phyloP scores from a whole-genome alignment of 2,797 vertebrate species.

The Aulostomus chinensis region DNA sequence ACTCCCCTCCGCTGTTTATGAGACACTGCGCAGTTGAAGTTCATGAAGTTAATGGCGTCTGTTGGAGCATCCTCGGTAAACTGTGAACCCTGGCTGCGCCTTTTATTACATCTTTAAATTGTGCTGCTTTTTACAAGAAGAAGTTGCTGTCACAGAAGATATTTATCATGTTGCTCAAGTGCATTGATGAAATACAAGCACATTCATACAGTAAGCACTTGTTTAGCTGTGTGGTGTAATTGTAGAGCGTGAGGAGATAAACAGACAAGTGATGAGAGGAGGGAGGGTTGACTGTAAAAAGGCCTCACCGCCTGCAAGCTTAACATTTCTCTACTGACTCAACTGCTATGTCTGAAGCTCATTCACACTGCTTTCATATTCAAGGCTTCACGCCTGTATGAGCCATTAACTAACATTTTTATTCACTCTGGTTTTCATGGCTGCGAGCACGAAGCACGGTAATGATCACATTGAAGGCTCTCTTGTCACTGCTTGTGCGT shows the following conservation, averaged over 20 bases:
- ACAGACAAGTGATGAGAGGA: slow-evolving; percentile 23
- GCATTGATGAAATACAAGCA: slow-evolving; percentile 1
- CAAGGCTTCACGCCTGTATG: slow-evolving; percentile 39
- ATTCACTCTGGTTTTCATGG: slow-evolving; percentile 44
- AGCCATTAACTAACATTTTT: slow-evolving; percentile 49
- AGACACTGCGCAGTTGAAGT: slow-evolving; percentile 4
- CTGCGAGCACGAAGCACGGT: slow-evolving; percentile 54
- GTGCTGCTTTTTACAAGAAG: slow-evolving; percentile 27
- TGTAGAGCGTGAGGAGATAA: slow-evolving; percentile 28
- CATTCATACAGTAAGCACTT: slow-evolving; percentile 25
- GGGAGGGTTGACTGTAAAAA: slow-evolving; percentile 34
- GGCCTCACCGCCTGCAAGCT: slow-evolving; percentile 20
- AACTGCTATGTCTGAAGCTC: slow-evolving; percentile 44
- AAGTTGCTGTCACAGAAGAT: slow-evolving; percentile 11
- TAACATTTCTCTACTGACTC: slow-evolving; percentile 41
- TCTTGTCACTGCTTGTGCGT: slow-evolving; percentile 32
- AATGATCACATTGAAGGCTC: slow-evolving; percentile 50
- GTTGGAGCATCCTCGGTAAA: slow-evolving; percentile 22
- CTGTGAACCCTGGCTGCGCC: slow-evolving; percentile 19
- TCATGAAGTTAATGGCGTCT: slow-evolving; percentile 15
- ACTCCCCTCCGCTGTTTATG: not conserved
- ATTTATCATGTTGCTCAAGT: slow-evolving; percentile 32
- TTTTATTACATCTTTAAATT: slow-evolving; percentile 29
- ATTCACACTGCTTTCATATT: slow-evolving; percentile 50
- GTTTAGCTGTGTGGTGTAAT: slow-evolving; percentile 38